A percentile compares a stretch with the other conserved stretches of the same genome.
Evolutionary conservation across 2,113 vertebrate species (phyloP).

Genomic region (Ifrita kowaldi): DNA sequence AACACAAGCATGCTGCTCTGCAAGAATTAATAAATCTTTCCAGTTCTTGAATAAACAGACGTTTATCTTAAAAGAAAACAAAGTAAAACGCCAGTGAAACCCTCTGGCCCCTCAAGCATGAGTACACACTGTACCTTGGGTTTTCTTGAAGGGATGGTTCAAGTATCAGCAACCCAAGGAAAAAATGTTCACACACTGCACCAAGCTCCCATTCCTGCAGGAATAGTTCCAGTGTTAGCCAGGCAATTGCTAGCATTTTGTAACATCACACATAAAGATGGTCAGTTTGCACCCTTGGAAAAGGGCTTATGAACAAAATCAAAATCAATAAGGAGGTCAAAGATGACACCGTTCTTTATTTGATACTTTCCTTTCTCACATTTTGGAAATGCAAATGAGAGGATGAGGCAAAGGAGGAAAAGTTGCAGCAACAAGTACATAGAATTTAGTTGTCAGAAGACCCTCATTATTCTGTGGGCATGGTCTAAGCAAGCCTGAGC

Average conservation of each 20-base stretch:
- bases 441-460: neutral
- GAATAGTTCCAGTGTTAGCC: neutral
- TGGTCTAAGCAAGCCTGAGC: neutral
- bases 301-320: neutral
- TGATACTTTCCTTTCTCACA: neutral
- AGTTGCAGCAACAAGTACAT: neutral
- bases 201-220: neutral
- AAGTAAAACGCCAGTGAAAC: neutral
- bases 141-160: neutral
- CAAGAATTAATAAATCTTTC: neutral
- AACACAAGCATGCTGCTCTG: neutral
- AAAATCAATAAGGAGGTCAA: neutral
- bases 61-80: neutral
- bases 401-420: neutral
- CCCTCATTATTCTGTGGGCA: neutral
- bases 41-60: neutral
- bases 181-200: neutral
- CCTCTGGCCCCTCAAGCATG: neutral
- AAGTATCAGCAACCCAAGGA: neutral
- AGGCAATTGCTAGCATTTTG: neutral
- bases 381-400: neutral
- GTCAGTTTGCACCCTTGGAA: neutral
- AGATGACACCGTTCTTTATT: neutral
- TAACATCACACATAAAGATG: neutral
- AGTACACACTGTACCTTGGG: neutral